phyloP scores from a whole-genome alignment of 2,888 invertebrate species.

The Schizaphis graminum region DNA sequence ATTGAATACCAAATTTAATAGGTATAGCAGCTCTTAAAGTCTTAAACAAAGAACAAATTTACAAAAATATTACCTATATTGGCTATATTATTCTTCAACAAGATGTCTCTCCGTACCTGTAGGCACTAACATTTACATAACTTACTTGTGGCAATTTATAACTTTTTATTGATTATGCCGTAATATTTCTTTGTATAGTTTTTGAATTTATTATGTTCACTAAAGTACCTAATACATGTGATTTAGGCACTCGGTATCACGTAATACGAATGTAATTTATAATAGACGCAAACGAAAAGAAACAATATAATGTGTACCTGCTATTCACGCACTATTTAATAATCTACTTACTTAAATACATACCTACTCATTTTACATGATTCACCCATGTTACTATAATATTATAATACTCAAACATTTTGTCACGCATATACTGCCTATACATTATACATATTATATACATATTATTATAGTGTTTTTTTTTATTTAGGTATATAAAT shows the following conservation, averaged over 20 bases:
- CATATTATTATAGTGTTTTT: no score
- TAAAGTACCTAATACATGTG: neutral
- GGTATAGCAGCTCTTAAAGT: neutral
- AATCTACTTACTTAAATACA: no score
- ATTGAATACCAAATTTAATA: neutral
- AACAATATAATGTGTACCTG: neutral
- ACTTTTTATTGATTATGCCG: neutral
- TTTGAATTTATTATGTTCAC: neutral
- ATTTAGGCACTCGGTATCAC: neutral
- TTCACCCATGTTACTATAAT: no score
- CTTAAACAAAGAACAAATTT: neutral
- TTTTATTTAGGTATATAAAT: neutral
- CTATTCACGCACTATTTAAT: no score
- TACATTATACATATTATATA: no score
- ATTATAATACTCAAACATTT: no score
- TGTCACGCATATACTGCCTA: no score
- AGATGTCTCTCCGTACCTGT: neutral
- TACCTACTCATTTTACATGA: no score
- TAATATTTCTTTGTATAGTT: neutral
- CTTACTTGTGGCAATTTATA: neutral
- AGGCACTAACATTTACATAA: neutral
- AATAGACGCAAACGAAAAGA: neutral
- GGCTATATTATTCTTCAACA: neutral
- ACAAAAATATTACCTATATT: neutral
- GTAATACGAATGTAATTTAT: no score